Percentiles rank a stretch among this genome's conserved stretches.
These are phyloP conservation scores for Barypeithes pellucidus DNA, from an alignment of 2,888 invertebrate species.

Conservation along the genomic window DNA sequence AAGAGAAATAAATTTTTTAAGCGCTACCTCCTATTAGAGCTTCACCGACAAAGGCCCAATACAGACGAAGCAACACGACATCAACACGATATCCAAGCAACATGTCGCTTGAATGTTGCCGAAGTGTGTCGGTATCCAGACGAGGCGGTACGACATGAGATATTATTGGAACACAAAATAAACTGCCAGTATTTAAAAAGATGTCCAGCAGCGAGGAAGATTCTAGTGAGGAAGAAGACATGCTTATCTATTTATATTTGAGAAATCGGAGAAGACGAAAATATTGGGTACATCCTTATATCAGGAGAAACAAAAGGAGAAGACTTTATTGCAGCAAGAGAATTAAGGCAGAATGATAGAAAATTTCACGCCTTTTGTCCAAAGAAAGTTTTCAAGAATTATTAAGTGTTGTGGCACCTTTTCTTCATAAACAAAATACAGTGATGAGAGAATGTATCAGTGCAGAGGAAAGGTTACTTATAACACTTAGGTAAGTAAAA, in stretches of 20 bases:
- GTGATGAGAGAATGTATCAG: neutral
- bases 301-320: neutral
- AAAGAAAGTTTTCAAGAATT: neutral
- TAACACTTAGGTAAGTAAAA: neutral
- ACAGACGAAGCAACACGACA: slow-evolving; percentile 5
- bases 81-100: neutral
- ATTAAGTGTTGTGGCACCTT: neutral
- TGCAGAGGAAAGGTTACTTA: neutral
- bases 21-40: no score
- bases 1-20: no score
- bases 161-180: slow-evolving; percentile 2
- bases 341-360: neutral
- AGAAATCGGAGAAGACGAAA: slow-evolving; percentile 1
- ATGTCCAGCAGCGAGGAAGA: neutral
- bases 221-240: neutral
- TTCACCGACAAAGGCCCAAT: no score
- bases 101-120: slow-evolving; percentile 2
- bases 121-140: slow-evolving; percentile 2
- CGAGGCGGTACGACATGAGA: slow-evolving; percentile 1
- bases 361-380: neutral
- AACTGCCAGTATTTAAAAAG: slow-evolving; percentile 1
- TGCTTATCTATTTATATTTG: slow-evolving; percentile 1
- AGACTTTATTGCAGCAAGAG: neutral
- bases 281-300: slow-evolving; percentile 2
- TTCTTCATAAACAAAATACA: neutral